Conservation (phyloP, 2,113 vertebrate genomes). For the Gulo gulo region DNA sequence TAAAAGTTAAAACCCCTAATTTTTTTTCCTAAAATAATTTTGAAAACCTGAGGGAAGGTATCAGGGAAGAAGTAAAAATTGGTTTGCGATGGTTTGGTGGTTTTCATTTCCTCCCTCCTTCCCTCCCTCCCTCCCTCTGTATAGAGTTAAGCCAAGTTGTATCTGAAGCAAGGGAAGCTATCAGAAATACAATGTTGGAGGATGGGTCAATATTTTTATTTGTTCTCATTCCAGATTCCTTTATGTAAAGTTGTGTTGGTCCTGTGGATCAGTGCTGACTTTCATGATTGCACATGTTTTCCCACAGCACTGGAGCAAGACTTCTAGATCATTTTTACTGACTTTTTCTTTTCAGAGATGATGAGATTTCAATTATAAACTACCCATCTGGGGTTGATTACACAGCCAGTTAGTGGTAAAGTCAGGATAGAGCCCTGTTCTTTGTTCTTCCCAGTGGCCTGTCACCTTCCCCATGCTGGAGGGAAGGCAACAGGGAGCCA, state of each 20-base stretch:
- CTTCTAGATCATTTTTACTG: background rate
- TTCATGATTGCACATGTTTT: background rate
- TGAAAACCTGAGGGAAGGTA: slow-evolving; percentile 42
- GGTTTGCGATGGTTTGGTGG: background rate
- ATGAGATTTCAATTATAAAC: slow-evolving; percentile 34
- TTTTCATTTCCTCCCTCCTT: background rate
- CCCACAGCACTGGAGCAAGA: background rate
- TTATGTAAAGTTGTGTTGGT: background rate
- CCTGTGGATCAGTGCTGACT: background rate
- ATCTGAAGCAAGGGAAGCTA: background rate
- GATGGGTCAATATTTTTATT: background rate
- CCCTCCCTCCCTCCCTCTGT: background rate
- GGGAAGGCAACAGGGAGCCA: background rate
- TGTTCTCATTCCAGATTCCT: background rate
- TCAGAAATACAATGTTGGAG: background rate
- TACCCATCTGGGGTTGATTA: background rate
- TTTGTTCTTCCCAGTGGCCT: background rate
- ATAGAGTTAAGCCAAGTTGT: slow-evolving; percentile 13
- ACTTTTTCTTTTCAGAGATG: slow-evolving; percentile 25
- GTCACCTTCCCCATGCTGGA: background rate
- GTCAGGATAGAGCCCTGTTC: background rate
- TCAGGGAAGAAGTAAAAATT: slow-evolving; percentile 22
- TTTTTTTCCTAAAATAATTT: background rate
- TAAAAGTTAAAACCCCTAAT: slow-evolving; percentile 8
- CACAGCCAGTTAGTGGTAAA: background rate